Percentiles rank a stretch among this genome's conserved stretches.
Evolutionary conservation across 2,888 invertebrate species (phyloP).

Genomic region (Anarsia innoxiella): DNA sequence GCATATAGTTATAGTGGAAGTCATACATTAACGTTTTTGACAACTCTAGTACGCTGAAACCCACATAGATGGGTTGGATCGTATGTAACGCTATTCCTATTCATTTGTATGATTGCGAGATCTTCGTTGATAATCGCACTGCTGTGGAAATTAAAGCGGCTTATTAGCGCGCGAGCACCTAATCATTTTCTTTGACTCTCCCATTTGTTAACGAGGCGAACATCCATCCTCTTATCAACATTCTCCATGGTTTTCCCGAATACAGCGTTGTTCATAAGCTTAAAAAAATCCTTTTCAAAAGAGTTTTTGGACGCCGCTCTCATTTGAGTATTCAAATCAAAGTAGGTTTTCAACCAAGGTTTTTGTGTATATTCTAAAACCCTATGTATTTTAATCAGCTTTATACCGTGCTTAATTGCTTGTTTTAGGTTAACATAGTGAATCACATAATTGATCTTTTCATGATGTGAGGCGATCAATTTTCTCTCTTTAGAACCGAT

Average conservation of each 20-base stretch:
- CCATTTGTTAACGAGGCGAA: background rate
- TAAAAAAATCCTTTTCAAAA: conserved; percentile 15
- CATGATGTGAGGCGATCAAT: too few species aligned
- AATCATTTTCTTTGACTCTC: background rate
- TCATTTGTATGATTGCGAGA: conserved; percentile 10
- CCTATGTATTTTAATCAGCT: conserved; percentile 13
- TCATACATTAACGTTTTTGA: conserved; percentile 14
- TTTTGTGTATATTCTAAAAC: conserved; percentile 7
- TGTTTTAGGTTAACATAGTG: conserved; percentile 15
- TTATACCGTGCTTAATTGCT: conserved; percentile 7
- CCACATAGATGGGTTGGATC: conserved; percentile 15
- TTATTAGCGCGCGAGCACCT: too few species aligned
- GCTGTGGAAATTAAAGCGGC: conserved; percentile 15
- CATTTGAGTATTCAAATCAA: conserved; percentile 13
- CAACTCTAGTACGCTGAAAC: conserved; percentile 9
- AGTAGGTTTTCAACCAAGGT: conserved; percentile 3
- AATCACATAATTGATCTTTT: conserved; percentile 14
- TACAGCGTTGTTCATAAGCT: conserved; percentile 12
- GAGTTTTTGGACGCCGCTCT: background rate
- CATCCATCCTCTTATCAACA: conserved; percentile 6
- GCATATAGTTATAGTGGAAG: conserved; percentile 15
- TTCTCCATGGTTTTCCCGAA: conserved; percentile 15
- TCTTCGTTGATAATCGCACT: conserved; percentile 5
- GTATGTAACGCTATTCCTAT: conserved; percentile 6
- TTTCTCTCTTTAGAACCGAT: too few species aligned